Evolutionary conservation across 23 tunicate species (phyloP).

Genomic region (Halocynthia roretzi): DNA sequence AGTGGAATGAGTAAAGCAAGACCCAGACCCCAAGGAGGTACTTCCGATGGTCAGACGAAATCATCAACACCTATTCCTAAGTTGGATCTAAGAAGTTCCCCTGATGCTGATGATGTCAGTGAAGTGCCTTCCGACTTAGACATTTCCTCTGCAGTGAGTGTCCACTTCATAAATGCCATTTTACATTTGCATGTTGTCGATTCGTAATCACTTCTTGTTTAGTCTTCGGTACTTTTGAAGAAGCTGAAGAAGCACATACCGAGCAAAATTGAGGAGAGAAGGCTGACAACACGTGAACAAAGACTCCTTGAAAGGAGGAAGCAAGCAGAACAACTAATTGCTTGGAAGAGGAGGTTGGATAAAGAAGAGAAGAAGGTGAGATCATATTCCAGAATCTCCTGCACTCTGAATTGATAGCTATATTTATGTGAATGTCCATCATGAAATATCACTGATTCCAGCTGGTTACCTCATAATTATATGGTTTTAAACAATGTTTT

Average conservation of each 20-base stretch:
- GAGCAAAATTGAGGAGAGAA: slow-evolving; percentile 46
- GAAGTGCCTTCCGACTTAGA: not conserved
- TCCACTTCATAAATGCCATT: not conserved
- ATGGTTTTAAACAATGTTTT: too few species aligned
- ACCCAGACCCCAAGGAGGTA: slow-evolving; percentile 7
- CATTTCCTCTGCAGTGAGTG: not conserved
- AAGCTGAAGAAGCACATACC: slow-evolving; percentile 12
- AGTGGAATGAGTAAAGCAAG: slow-evolving; percentile 1
- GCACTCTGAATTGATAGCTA: too few species aligned
- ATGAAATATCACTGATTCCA: too few species aligned
- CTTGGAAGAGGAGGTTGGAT: slow-evolving; percentile 80
- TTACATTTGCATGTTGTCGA: not conserved
- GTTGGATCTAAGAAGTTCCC: not conserved
- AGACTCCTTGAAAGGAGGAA: slow-evolving; percentile 50
- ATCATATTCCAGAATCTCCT: too few species aligned
- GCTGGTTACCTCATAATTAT: too few species aligned
- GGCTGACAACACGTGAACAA: slow-evolving; percentile 65
- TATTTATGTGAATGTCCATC: too few species aligned
- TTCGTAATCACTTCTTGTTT: not conserved
- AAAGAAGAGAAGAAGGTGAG: slow-evolving; percentile 72
- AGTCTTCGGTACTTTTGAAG: slow-evolving; percentile 24
- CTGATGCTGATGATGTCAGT: not conserved
- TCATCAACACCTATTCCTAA: slow-evolving; percentile 19
- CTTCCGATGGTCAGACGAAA: not conserved
- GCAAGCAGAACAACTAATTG: slow-evolving; percentile 70